phyloP scores from a whole-genome alignment of 2,888 invertebrate species.

The Sicus ferrugineus region DNA sequence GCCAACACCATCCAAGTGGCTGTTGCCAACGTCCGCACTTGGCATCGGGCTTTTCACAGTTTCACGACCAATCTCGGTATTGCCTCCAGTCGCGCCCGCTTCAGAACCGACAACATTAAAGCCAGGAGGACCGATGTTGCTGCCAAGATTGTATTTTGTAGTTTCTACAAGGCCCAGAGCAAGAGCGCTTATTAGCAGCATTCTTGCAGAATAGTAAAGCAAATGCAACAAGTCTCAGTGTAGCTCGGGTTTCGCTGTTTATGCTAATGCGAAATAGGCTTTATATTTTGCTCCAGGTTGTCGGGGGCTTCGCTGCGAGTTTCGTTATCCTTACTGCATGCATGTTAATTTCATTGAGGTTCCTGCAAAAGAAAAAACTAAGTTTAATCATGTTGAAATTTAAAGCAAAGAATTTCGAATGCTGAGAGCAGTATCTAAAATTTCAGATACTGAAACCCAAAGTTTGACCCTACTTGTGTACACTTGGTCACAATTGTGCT shows the following conservation, averaged over 20 bases:
- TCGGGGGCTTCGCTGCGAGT: not conserved
- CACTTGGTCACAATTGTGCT: too few relatives aligned
- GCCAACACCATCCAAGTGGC: conserved; percentile 36
- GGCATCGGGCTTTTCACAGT: conserved; percentile 26
- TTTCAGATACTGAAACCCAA: too few relatives aligned
- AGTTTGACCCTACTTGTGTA: too few relatives aligned
- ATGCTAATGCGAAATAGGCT: not conserved
- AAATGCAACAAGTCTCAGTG: not conserved
- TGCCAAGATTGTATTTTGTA: conserved; percentile 49
- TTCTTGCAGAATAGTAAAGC: conserved; percentile 32
- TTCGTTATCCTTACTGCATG: not conserved
- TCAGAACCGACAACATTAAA: conserved; percentile 43
- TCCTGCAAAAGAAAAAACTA: too few relatives aligned
- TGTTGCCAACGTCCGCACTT: conserved; percentile 9
- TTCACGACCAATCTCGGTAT: conserved; percentile 20
- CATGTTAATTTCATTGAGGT: too few relatives aligned
- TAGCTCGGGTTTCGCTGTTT: not conserved
- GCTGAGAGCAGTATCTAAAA: not conserved
- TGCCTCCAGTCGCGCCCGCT: conserved; percentile 37
- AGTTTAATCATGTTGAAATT: too few relatives aligned
- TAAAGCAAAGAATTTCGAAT: too few relatives aligned
- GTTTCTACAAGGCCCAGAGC: conserved; percentile 55
- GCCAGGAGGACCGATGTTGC: conserved; percentile 34
- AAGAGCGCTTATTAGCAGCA: conserved; percentile 54
- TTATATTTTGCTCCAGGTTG: not conserved